Conservation (phyloP, 2,113 vertebrate genomes). For the Dascyllus trimaculatus region DNA sequence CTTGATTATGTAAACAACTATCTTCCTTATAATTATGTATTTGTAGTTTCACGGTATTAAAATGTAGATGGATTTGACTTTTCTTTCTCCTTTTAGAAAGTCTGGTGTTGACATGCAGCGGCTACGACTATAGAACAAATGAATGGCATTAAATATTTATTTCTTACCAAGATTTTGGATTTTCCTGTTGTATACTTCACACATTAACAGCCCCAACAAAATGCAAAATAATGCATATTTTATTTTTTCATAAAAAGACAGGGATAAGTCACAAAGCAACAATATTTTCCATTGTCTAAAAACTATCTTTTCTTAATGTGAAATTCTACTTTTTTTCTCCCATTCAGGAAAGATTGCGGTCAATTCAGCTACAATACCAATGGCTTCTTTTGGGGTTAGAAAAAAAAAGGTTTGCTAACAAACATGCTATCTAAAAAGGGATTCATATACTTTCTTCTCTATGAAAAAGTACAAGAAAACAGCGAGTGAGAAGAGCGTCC, state of each 20-base stretch:
- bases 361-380: conserved; percentile 66
- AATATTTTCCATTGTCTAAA: conserved; percentile 73
- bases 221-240: conserved; percentile 72
- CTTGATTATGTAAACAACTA: conserved; percentile 16
- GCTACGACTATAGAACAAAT: conserved; percentile 26
- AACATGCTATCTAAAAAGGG: conserved; percentile 63
- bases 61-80: background rate
- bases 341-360: conserved; percentile 50
- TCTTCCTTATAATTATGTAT: conserved; percentile 17
- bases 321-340: conserved; percentile 61
- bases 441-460: conserved; percentile 51
- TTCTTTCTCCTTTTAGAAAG: background rate
- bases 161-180: conserved; percentile 29
- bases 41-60: conserved; percentile 29
- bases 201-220: conserved; percentile 26
- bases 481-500: conserved; percentile 60
- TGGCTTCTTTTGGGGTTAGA: conserved; percentile 46
- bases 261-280: conserved; percentile 79
- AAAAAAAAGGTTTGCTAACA: conserved; percentile 56
- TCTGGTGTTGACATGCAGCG: conserved; percentile 16
- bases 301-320: conserved; percentile 66
- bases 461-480: conserved; percentile 63
- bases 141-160: conserved; percentile 61
- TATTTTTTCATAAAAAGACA: conserved; percentile 80
- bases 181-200: conserved; percentile 5